Evolutionary conservation across 2,888 invertebrate species (phyloP).

Genomic region (Sialis fuliginosa): DNA sequence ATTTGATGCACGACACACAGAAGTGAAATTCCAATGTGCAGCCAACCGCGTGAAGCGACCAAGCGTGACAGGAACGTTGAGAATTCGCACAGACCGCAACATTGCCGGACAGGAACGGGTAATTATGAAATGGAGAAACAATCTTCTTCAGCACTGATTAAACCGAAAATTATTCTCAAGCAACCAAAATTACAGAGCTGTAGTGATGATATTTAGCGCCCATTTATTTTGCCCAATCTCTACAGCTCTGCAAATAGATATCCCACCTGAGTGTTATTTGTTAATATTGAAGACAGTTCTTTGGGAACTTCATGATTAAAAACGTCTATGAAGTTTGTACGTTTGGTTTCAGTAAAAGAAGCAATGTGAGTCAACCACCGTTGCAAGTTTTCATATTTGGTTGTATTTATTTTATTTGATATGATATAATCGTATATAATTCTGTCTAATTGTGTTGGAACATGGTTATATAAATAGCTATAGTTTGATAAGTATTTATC

Average conservation of each 20-base stretch:
- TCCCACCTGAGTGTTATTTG: too few species aligned
- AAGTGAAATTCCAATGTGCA: not conserved
- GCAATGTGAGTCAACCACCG: too few species aligned
- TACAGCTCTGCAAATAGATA: too few species aligned
- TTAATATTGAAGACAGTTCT: too few species aligned
- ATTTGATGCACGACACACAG: too few species aligned
- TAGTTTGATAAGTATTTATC: too few species aligned
- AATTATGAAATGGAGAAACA: constrained; percentile 5
- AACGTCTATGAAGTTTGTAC: not conserved
- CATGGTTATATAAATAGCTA: too few species aligned
- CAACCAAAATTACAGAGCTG: not conserved
- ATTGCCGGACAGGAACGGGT: not conserved
- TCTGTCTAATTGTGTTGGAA: too few species aligned
- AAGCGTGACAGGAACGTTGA: not conserved
- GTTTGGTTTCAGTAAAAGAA: not conserved
- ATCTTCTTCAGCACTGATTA: constrained; percentile 3
- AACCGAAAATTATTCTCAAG: not conserved
- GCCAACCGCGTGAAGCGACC: not conserved
- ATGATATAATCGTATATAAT: too few species aligned
- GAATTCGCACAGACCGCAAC: not conserved
- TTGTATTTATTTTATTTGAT: too few species aligned
- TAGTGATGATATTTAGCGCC: not conserved
- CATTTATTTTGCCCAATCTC: too few species aligned
- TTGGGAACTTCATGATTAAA: not conserved
- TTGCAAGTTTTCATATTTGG: too few species aligned